Evolutionary conservation across 1,140 invertebrate genomes (phyloP).

Genomic region (Lethrus apterus): DNA sequence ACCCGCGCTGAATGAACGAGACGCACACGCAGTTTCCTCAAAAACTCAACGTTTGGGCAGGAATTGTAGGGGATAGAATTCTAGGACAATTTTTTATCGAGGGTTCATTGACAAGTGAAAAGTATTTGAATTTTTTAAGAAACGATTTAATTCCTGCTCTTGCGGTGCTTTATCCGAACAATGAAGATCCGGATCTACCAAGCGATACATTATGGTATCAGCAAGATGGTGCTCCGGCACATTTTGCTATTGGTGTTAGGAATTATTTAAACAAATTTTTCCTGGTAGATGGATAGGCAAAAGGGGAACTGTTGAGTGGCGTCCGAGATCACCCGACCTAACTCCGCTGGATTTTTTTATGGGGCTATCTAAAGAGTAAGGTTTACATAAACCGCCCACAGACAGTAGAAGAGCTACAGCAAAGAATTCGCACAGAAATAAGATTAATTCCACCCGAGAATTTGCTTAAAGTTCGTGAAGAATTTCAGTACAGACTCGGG

Average conservation of each 20-base stretch:
- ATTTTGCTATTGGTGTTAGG: constrained; percentile 31
- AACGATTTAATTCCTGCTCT: not conserved
- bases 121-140: not conserved
- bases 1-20: constrained; percentile 9
- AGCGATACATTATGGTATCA: constrained; percentile 27
- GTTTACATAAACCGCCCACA: constrained; percentile 19
- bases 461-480: too few species aligned
- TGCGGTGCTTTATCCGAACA: not conserved
- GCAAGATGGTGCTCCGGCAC: constrained; percentile 38
- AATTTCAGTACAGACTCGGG: too few species aligned
- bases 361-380: constrained; percentile 38
- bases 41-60: constrained; percentile 17
- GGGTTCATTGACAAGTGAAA: not conserved
- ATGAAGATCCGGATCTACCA: not conserved
- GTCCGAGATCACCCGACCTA: constrained; percentile 40
- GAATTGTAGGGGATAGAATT: constrained; percentile 12
- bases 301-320: constrained; percentile 39
- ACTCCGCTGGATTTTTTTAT: constrained; percentile 41
- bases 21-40: constrained; percentile 5
- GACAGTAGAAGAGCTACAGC: constrained; percentile 1
- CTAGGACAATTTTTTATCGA: constrained; percentile 9
- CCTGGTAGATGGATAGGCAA: constrained; percentile 40
- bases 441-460: not conserved
- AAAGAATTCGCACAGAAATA: constrained; percentile 4
- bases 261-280: constrained; percentile 36